A percentile compares a stretch with the other conserved stretches of the same genome.
phyloP scores from a whole-genome alignment of 2,888 invertebrate genomes.

The Diadegma fenestrale region DNA sequence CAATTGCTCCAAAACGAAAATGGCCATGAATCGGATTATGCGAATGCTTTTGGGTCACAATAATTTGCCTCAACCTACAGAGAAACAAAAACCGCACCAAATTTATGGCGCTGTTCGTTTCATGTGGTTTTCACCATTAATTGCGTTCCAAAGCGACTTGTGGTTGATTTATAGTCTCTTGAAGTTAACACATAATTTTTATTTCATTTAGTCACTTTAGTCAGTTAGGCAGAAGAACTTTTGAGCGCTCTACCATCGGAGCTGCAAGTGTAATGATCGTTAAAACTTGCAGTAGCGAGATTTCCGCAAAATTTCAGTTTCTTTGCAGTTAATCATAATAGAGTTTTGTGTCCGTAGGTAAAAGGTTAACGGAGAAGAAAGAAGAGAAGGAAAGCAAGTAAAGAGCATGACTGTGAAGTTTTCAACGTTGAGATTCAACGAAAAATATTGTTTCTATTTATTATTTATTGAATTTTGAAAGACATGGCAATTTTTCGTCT shows the following conservation, averaged over 20 bases:
- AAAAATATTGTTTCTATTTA: too few relatives aligned
- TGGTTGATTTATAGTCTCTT: not conserved
- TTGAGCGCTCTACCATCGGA: not conserved
- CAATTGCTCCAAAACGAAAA: too few relatives aligned
- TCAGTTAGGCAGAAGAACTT: not conserved
- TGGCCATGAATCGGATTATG: too few relatives aligned
- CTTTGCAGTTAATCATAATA: not conserved
- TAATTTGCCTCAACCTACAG: not conserved
- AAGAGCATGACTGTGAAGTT: too few relatives aligned
- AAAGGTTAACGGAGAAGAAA: slow-evolving; percentile 34
- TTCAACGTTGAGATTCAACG: too few relatives aligned
- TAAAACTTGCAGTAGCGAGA: not conserved
- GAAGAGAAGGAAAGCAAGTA: slow-evolving; percentile 16
- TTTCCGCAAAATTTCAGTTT: not conserved
- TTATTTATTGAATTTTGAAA: too few relatives aligned
- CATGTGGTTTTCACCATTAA: too few relatives aligned
- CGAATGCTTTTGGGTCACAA: not conserved
- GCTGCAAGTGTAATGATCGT: not conserved
- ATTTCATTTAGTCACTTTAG: not conserved
- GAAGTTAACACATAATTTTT: not conserved
- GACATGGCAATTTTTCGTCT: too few relatives aligned
- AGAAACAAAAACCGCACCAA: not conserved
- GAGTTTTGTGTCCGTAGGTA: not conserved
- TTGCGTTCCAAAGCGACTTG: too few relatives aligned
- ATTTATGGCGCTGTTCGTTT: too few relatives aligned